phyloP scores from a whole-genome alignment of 2,888 invertebrate species.

The Scelioninae gen. 1 region DNA sequence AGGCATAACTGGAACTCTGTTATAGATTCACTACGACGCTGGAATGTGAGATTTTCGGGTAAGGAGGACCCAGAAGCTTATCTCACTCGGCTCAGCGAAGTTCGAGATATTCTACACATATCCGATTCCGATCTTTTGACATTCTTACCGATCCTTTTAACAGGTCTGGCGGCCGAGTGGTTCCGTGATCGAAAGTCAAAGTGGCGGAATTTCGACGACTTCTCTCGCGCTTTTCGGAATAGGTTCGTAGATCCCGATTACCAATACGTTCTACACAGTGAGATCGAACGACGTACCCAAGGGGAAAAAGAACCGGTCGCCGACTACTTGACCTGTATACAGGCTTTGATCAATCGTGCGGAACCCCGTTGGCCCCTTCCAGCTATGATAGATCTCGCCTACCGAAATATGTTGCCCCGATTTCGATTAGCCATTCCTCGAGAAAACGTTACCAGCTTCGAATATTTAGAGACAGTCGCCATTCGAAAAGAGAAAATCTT shows the following conservation, averaged over 20 bases:
- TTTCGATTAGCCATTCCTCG: background rate
- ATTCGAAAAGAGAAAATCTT: background rate
- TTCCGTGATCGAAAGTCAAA: conserved; percentile 8
- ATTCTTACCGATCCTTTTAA: background rate
- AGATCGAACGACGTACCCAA: conserved; percentile 16
- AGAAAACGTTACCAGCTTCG: background rate
- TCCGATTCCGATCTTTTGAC: background rate
- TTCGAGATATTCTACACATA: background rate
- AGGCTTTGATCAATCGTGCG: background rate
- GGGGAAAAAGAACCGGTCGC: background rate
- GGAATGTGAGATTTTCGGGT: background rate
- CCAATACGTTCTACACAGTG: background rate
- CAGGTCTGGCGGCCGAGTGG: conserved; percentile 25
- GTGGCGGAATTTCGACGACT: conserved; percentile 14
- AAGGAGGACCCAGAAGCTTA: conserved; percentile 14
- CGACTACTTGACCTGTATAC: conserved; percentile 7
- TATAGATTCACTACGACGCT: no score
- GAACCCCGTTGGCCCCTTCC: background rate
- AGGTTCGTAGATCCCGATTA: conserved; percentile 22
- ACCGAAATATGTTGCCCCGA: background rate
- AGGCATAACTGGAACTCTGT: no score
- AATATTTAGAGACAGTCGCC: background rate
- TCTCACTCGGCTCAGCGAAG: background rate
- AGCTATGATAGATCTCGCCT: background rate
- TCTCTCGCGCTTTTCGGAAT: background rate